phyloP scores from a whole-genome alignment of 2,113 vertebrate species.

The Anthoscopus minutus region DNA sequence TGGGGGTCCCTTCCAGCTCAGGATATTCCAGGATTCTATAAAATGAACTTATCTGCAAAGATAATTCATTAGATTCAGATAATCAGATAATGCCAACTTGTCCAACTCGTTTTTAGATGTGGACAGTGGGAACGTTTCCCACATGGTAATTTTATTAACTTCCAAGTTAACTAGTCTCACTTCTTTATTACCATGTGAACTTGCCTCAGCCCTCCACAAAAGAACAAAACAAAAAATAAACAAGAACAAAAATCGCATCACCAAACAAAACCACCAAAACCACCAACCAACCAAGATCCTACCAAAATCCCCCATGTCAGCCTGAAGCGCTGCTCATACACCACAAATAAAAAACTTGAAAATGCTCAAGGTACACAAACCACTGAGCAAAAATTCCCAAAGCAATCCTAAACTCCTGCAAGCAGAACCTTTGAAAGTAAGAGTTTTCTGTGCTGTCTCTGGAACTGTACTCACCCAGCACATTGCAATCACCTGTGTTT shows the following conservation, averaged over 20 bases:
- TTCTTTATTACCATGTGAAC: neutral
- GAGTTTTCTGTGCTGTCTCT: neutral
- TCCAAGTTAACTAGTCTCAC: neutral
- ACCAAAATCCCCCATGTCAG: neutral
- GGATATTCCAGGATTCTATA: too few relatives aligned
- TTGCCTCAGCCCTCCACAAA: neutral
- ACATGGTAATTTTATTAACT: neutral
- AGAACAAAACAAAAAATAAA: neutral
- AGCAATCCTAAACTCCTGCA: neutral
- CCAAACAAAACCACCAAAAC: neutral
- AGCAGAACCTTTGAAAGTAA: neutral
- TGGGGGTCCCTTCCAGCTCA: fast-evolving
- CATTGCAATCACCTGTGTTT: neutral
- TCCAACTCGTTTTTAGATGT: neutral
- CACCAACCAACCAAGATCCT: neutral
- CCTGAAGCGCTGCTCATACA: neutral
- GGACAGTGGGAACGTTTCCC: neutral
- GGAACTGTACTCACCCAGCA: neutral
- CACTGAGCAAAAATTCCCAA: neutral
- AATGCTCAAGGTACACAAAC: neutral
- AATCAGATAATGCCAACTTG: neutral
- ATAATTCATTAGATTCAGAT: neutral
- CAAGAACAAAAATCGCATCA: neutral
- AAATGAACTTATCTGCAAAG: neutral
- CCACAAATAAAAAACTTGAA: neutral